phyloP scores from a whole-genome alignment of 2,797 vertebrate species.

The Leucoraja ocellata region DNA sequence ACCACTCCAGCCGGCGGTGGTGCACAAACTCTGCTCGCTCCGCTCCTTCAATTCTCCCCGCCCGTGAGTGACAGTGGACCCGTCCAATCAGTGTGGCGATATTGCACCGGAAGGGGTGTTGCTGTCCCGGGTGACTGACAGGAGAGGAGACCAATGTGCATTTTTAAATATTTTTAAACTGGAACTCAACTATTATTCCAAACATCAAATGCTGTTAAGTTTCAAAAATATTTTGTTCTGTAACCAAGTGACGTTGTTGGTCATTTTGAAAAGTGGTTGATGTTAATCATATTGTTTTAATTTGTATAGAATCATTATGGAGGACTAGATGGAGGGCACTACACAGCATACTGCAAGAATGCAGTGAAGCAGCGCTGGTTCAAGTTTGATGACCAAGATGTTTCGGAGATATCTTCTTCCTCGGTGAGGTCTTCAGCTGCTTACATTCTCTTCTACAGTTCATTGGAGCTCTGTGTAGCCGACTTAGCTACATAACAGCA shows the following conservation, averaged over 20 bases:
- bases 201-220: background rate
- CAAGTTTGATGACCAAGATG: slow-evolving; percentile 95
- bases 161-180: no score
- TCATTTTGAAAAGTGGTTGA: background rate
- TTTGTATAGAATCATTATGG: slow-evolving; percentile 86
- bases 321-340: slow-evolving; percentile 89
- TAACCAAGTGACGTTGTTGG: background rate
- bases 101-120: no score
- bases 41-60: no score
- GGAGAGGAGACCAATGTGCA: no score
- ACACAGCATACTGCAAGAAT: slow-evolving; percentile 94
- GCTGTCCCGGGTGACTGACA: no score
- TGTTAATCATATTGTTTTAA: background rate
- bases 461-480: slow-evolving; percentile 62
- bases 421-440: slow-evolving; percentile 89
- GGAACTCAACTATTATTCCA: no score
- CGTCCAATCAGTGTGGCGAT: no score
- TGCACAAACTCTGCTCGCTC: no score
- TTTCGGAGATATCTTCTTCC: slow-evolving; percentile 78
- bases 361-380: slow-evolving; percentile 78
- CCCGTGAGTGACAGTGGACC: no score
- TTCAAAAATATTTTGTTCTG: background rate
- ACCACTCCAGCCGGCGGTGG: no score
- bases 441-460: slow-evolving; percentile 95
- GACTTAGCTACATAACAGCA: slow-evolving; percentile 53